phyloP scores from a whole-genome alignment of 2,797 vertebrate genomes.

The Octomys mimax region DNA sequence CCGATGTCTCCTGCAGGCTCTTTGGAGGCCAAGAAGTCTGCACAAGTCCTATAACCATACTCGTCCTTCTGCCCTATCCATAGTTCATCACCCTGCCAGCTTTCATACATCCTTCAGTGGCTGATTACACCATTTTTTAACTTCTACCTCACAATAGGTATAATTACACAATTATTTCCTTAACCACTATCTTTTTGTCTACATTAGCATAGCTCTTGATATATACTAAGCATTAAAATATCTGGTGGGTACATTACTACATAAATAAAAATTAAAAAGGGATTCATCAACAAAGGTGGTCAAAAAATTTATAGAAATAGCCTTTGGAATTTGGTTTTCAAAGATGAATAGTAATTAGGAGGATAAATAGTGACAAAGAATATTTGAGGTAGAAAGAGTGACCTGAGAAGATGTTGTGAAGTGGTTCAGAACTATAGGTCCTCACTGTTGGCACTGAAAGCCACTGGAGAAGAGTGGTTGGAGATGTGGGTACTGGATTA shows the following conservation, averaged over 20 bases:
- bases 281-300: not conserved
- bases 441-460: not conserved
- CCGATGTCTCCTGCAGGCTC: not conserved
- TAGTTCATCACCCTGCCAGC: not conserved
- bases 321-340: not conserved
- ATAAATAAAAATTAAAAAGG: not conserved
- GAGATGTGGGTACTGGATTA: not conserved
- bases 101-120: not conserved
- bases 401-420: not conserved
- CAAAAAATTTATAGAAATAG: not conserved
- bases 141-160: not conserved
- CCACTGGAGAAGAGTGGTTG: accelerated
- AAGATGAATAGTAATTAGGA: not conserved
- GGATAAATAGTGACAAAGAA: not conserved
- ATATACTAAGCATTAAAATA: not conserved
- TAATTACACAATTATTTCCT: not conserved
- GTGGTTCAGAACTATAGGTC: not conserved
- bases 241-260: not conserved
- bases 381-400: not conserved
- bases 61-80: not conserved
- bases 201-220: not conserved
- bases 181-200: not conserved
- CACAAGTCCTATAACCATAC: not conserved
- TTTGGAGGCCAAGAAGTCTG: not conserved
- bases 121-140: not conserved